phyloP scores from a whole-genome alignment of 2,888 invertebrate species.

The Dryobota labecula region DNA sequence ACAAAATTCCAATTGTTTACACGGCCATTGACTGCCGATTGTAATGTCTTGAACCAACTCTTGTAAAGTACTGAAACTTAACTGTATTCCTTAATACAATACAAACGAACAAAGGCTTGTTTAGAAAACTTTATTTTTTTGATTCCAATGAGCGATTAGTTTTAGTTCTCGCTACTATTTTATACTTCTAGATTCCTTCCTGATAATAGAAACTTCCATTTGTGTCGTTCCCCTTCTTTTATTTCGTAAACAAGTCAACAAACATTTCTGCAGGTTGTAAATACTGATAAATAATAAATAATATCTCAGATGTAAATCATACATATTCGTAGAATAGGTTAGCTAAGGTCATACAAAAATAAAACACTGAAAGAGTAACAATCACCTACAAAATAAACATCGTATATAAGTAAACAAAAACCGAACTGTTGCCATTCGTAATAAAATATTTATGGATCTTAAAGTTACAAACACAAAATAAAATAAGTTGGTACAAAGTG shows the following conservation, averaged over 20 bases:
- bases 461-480: conserved; percentile 8
- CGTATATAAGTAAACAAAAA: neutral
- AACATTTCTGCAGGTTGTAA: conserved; percentile 38
- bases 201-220: conserved; percentile 25
- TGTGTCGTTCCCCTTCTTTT: neutral
- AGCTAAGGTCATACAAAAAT: neutral
- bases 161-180: neutral
- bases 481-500: neutral
- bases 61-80: neutral
- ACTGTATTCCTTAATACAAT: neutral
- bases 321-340: conserved; percentile 2
- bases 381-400: neutral
- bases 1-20: neutral
- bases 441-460: conserved; percentile 16
- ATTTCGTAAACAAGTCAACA: conserved; percentile 45
- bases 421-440: neutral
- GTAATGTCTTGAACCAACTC: neutral
- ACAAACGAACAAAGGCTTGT: neutral
- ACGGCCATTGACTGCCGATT: neutral
- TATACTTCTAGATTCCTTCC: conserved; percentile 6
- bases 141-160: neutral
- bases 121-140: neutral
- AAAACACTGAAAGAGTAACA: neutral
- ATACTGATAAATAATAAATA: conserved; percentile 26
- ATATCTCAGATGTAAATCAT: conserved; percentile 10